These are phyloP conservation scores for Ceyx melanurus DNA, from an alignment of 2,113 vertebrate genomes.

Conservation along the genomic window DNA sequence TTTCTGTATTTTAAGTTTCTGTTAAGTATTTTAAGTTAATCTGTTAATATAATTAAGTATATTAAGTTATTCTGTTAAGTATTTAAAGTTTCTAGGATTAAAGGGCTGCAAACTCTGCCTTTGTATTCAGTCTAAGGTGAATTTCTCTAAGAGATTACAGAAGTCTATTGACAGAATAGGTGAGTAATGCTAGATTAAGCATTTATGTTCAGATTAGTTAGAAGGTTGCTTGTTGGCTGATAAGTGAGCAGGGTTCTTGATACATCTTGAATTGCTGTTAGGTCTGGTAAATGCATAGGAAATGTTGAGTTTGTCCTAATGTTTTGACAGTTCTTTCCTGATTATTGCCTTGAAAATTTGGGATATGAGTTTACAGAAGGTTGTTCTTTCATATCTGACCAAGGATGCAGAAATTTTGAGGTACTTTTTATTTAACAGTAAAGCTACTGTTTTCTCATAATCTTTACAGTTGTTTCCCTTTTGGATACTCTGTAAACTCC, in stretches of 20 bases:
- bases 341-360: background rate
- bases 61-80: no score
- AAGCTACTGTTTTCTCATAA: background rate
- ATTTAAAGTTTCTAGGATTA: background rate
- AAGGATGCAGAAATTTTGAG: background rate
- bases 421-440: background rate
- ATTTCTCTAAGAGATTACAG: background rate
- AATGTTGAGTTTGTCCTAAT: background rate
- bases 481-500: background rate
- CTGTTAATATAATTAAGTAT: no score
- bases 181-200: background rate
- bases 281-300: background rate
- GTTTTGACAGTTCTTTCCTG: background rate
- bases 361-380: background rate
- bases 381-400: background rate
- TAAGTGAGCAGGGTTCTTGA: background rate
- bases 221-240: background rate
- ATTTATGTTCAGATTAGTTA: background rate
- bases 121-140: background rate
- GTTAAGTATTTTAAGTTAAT: background rate
- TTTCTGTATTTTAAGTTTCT: background rate
- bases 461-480: background rate
- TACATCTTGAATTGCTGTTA: background rate
- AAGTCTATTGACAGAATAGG: background rate
- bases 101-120: background rate